These are phyloP conservation scores for Calameuta idolon DNA, from an alignment of 2,888 invertebrate species.

Conservation along the genomic window DNA sequence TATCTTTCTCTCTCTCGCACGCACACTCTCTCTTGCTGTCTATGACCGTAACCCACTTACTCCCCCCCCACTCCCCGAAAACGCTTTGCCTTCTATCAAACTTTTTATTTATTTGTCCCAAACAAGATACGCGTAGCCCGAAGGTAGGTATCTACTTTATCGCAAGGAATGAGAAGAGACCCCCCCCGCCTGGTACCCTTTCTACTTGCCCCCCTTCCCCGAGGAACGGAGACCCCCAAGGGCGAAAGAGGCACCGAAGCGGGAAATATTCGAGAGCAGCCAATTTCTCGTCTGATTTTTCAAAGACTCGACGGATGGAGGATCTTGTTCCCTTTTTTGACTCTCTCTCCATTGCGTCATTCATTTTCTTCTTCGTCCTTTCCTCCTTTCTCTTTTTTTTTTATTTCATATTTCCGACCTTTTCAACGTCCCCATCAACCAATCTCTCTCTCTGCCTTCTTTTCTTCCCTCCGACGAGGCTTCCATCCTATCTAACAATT, in stretches of 20 bases:
- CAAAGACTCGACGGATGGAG: constrained; percentile 22
- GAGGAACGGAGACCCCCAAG: constrained; percentile 7
- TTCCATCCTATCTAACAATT: neutral
- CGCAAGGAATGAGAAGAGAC: constrained; percentile 13
- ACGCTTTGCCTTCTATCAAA: constrained; percentile 4
- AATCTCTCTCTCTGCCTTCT: neutral
- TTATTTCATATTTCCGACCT: neutral
- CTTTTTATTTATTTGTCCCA: constrained; percentile 35
- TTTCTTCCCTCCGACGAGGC: neutral
- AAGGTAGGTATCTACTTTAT: constrained; percentile 13
- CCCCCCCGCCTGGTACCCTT: neutral
- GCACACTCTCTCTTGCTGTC: neutral
- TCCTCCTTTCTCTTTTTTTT: neutral
- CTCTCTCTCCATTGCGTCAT: neutral
- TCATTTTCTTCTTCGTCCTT: neutral
- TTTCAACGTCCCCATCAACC: neutral
- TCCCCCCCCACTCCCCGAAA: constrained; percentile 1
- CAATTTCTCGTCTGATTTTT: constrained; percentile 38
- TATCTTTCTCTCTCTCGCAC: neutral
- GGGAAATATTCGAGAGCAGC: constrained; percentile 30
- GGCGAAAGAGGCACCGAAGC: constrained; percentile 19
- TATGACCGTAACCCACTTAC: constrained; percentile 34
- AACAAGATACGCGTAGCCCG: constrained; percentile 15
- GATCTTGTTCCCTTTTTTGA: neutral
- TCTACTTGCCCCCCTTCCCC: neutral